phyloP scores from a whole-genome alignment of 2,888 invertebrate genomes.

The Brachyopa scutellaris region DNA sequence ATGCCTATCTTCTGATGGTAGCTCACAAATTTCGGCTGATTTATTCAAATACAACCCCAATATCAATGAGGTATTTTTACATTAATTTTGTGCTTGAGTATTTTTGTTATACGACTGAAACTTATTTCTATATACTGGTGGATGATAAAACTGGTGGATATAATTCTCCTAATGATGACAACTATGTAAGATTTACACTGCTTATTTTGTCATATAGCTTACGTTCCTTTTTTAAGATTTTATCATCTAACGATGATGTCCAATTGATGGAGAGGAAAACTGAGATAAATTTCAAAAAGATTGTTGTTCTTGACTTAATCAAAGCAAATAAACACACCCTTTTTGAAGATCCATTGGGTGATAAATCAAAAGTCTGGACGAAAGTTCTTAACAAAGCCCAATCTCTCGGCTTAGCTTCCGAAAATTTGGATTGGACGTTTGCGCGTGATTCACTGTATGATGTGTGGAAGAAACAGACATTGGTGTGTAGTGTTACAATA shows the following conservation, averaged over 20 bases:
- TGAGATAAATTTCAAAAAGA: conserved; percentile 7
- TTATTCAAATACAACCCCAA: neutral
- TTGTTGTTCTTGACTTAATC: conserved; percentile 30
- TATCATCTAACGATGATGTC: neutral
- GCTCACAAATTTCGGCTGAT: neutral
- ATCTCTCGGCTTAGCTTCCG: conserved; percentile 2
- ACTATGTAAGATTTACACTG: too few species aligned
- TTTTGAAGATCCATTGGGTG: neutral
- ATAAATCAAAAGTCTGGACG: neutral
- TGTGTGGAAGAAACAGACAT: conserved; percentile 26
- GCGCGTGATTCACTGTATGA: conserved; percentile 32
- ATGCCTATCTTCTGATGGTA: neutral
- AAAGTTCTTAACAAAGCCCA: conserved; percentile 24
- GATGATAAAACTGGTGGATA: too few species aligned
- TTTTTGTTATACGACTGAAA: neutral
- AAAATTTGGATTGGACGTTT: conserved; percentile 16
- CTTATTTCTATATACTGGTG: too few species aligned
- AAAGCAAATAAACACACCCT: conserved; percentile 21
- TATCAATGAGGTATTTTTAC: neutral
- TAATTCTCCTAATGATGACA: too few species aligned
- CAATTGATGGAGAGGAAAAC: conserved; percentile 6
- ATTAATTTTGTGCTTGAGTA: neutral
- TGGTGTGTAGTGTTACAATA: neutral
- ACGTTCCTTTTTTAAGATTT: neutral
- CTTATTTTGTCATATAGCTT: neutral